These are phyloP conservation scores for Leptinotarsa defecta DNA, from an alignment of 1,140 invertebrate genomes.

Conservation along the genomic window DNA sequence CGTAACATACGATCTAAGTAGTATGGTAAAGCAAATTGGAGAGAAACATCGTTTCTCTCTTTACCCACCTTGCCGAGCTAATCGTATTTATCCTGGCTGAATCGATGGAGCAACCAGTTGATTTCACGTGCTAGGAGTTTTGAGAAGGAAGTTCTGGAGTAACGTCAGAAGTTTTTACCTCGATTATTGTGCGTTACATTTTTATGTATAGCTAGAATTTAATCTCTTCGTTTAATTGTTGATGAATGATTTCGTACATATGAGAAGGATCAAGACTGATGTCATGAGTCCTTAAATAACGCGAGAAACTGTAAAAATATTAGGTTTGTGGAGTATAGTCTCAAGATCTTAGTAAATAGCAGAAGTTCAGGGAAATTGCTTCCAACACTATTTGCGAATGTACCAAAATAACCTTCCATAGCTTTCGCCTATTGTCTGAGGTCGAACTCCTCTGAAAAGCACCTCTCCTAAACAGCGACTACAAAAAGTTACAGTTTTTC, in stretches of 20 bases:
- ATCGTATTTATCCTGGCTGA: slow-evolving; percentile 31
- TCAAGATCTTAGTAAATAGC: too few relatives aligned
- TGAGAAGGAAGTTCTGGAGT: background rate
- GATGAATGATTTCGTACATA: background rate
- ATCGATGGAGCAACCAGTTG: slow-evolving; percentile 37
- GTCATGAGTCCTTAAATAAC: too few relatives aligned
- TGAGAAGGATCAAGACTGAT: too few relatives aligned
- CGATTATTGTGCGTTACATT: background rate
- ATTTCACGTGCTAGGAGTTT: slow-evolving; percentile 18
- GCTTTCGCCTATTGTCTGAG: too few relatives aligned
- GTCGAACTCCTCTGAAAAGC: too few relatives aligned
- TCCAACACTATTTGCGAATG: too few relatives aligned
- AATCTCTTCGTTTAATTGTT: background rate
- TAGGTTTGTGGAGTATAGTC: too few relatives aligned
- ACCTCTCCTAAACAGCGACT: too few relatives aligned
- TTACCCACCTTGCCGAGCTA: slow-evolving; percentile 16
- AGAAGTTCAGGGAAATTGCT: too few relatives aligned
- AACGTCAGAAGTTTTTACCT: background rate
- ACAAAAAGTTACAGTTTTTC: too few relatives aligned
- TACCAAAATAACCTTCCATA: too few relatives aligned
- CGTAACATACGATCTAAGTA: slow-evolving; percentile 3
- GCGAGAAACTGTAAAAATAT: too few relatives aligned
- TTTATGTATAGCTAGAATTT: background rate
- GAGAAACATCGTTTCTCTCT: slow-evolving; percentile 22
- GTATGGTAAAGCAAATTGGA: slow-evolving; percentile 21